Base-by-base conservation (phyloP, 2,888 invertebrate genomes). In the Zaprionus lineosus region DNA sequence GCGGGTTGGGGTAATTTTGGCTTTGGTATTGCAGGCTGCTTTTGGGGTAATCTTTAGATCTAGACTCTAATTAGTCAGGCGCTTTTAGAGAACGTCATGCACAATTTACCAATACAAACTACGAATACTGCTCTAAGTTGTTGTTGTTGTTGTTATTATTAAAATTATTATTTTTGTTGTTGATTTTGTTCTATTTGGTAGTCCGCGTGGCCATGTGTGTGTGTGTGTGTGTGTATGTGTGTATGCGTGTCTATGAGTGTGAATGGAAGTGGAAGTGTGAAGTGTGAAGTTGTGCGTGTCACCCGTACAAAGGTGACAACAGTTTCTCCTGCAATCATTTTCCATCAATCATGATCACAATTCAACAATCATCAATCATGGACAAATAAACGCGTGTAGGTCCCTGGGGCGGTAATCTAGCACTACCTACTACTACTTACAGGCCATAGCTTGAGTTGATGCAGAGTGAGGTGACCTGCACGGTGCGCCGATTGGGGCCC, bases 391-490 rank as follows among this genome's bases (percentile, higher is more conserved):
- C 3, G 4, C 3, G 3, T 5, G 3, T 24, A 2, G 24, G n/a
- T 24, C 8, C 8, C 6, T 24, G 6, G 7, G 3, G 21, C 21
- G 7, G 4, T 5, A 21, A 21, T 21, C 3, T 21, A 21, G 21
- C 7, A 5, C 7, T 21, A 21, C 7, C 7, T 21, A 33, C 15
- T 3, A 15, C 47, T 83, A 88, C 97, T 95, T 91, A 98, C 98
- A 99, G 93, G 91, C 98, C 98, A 91, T 97, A 98, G 56, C 96
- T 96, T 84, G 98, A 98, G 92, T 98, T 98, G 90, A 99, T 93
- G 85, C 96, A 94, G 88, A 99, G 93, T 73, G 97, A 94, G 78
- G 97, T 94, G 88, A 99, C 94, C 89, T 94, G 94, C 29, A 88
- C 85, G 33, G 75, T 78, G 58, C 83, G 85, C 63, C 86, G 83